Percentiles rank a stretch among this genome's conserved stretches.
These are phyloP conservation scores for Urophycis tenuis DNA, from an alignment of 2,797 vertebrate genomes.

Conservation along the genomic window DNA sequence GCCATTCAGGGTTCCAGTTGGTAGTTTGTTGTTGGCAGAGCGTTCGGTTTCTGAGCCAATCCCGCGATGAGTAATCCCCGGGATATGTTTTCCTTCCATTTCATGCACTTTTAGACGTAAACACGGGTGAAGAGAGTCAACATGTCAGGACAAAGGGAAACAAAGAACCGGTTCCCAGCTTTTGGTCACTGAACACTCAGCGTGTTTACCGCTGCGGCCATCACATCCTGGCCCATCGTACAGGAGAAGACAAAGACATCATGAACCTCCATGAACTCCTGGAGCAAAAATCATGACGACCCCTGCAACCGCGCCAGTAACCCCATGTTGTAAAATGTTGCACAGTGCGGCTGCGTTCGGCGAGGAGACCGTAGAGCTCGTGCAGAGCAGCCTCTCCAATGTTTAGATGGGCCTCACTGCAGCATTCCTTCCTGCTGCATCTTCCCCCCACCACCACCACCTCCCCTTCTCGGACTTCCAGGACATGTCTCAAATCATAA, in stretches of 20 bases:
- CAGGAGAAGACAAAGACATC: neutral
- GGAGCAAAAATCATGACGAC: neutral
- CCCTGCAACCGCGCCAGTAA: neutral
- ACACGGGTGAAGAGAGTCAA: neutral
- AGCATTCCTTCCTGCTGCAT: slow-evolving; percentile 51
- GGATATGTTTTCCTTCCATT: slow-evolving; percentile 11
- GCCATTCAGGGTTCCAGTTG: slow-evolving; percentile 10
- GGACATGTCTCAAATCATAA: slow-evolving; percentile 33
- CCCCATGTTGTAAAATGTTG: neutral
- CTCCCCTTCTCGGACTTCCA: slow-evolving; percentile 48
- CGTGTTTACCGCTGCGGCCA: slow-evolving; percentile 27
- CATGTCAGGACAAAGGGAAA: neutral
- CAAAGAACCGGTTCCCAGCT: slow-evolving; percentile 18
- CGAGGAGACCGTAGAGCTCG: slow-evolving; percentile 40
- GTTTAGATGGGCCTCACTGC: slow-evolving; percentile 55
- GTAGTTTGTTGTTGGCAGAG: slow-evolving; percentile 24
- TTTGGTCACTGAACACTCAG: slow-evolving; percentile 17
- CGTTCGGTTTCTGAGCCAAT: slow-evolving; percentile 11
- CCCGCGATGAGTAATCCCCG: slow-evolving; percentile 7
- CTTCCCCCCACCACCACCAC: slow-evolving; percentile 20
- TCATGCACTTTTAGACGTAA: neutral
- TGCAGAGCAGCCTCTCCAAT: slow-evolving; percentile 35
- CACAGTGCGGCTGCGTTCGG: slow-evolving; percentile 13
- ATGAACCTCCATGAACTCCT: too few relatives aligned
- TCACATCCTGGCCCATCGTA: slow-evolving; percentile 29